Conservation (phyloP, 1,140 invertebrate species). For the Pseudomyrmex flavicornis region DNA sequence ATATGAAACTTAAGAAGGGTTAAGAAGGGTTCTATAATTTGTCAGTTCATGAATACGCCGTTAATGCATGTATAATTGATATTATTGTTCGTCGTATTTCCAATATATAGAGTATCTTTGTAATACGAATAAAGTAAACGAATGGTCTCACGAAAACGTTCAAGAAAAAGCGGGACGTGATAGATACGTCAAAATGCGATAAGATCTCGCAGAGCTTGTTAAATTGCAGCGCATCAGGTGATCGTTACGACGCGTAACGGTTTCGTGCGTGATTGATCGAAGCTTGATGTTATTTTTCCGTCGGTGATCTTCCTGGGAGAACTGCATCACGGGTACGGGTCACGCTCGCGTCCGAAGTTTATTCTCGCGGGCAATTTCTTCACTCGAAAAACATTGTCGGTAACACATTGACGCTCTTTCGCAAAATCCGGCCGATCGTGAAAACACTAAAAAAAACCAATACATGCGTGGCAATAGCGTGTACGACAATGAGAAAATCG, state of each 20-base stretch:
- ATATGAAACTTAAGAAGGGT: no score
- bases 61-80: not conserved
- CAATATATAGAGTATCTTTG: not conserved
- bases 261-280: conserved; percentile 44
- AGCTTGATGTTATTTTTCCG: conserved; percentile 59
- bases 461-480: not conserved
- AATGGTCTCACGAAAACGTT: not conserved
- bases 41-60: not conserved
- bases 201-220: not conserved
- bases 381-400: conserved; percentile 51
- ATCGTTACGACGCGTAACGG: conserved; percentile 1
- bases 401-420: not conserved
- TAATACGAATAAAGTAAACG: conserved; percentile 26
- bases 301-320: conserved; percentile 13
- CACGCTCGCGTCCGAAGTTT: not conserved
- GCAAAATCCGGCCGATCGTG: conserved; percentile 8
- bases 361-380: conserved; percentile 62
- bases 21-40: not conserved
- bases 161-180: conserved; percentile 5
- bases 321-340: not conserved
- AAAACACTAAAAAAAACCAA: no score
- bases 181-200: not conserved
- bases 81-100: not conserved
- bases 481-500: conserved; percentile 30
- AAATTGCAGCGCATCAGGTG: no score